Evolutionary conservation across 2,113 vertebrate genomes (phyloP).

Genomic region (Cyanistes caeruleus): DNA sequence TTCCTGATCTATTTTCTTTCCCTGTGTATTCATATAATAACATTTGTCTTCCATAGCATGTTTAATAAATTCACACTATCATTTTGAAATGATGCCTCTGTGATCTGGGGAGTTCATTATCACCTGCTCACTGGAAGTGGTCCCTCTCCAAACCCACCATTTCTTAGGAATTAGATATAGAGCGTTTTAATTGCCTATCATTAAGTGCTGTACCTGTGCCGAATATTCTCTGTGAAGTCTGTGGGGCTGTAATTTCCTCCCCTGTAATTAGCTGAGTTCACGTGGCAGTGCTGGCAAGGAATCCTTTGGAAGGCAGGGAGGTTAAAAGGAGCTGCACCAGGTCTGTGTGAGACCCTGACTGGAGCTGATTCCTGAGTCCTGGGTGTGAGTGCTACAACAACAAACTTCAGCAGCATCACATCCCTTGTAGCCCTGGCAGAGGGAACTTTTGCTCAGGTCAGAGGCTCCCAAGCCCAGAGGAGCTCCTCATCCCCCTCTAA

Average conservation of each 20-base stretch:
- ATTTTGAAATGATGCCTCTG: not conserved
- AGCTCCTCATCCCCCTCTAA: not conserved
- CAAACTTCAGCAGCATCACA: too few relatives aligned
- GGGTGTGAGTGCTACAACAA: fast-evolving
- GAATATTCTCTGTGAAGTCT: constrained; percentile 12
- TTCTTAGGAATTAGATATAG: not conserved
- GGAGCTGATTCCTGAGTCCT: fast-evolving
- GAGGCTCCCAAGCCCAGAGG: not conserved
- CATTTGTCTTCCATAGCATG: not conserved
- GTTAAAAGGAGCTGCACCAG: not conserved
- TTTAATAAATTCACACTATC: not conserved
- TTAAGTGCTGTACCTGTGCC: not conserved
- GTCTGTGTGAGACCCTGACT: not conserved
- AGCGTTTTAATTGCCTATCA: not conserved
- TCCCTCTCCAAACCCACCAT: not conserved
- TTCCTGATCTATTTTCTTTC: not conserved
- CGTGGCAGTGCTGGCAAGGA: not conserved
- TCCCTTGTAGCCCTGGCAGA: fast-evolving
- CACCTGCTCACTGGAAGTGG: not conserved
- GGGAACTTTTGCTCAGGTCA: not conserved
- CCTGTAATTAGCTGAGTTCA: not conserved
- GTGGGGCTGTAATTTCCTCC: not conserved
- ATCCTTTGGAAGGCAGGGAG: not conserved
- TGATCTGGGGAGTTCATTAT: not conserved
- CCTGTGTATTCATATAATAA: not conserved